Conservation (phyloP, 2,888 invertebrate species). For the Megastigmus dorsalis region DNA sequence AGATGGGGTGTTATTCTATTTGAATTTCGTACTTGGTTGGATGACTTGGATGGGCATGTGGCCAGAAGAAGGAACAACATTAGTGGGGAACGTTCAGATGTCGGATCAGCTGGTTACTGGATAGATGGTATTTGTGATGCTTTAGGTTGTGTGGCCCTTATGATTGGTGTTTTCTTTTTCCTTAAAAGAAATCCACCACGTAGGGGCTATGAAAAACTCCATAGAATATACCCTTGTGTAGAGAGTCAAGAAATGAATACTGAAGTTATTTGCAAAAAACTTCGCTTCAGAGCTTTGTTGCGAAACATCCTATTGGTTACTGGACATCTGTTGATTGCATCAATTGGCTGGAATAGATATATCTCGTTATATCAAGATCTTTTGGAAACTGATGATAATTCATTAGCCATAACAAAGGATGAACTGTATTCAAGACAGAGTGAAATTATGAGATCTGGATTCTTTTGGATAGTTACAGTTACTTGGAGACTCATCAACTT, state of each 20-base stretch:
- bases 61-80: slow-evolving; percentile 86
- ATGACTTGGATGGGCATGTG: slow-evolving; percentile 91
- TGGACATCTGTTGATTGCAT: slow-evolving; percentile 84
- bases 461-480: slow-evolving; percentile 84
- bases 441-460: slow-evolving; percentile 81
- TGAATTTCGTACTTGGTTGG: slow-evolving; percentile 87
- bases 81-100: slow-evolving; percentile 85
- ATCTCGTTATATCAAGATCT: slow-evolving; percentile 87
- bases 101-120: slow-evolving; percentile 88
- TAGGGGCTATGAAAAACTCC: slow-evolving; percentile 82
- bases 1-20: slow-evolving; percentile 86
- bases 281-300: slow-evolving; percentile 78
- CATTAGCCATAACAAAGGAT: slow-evolving; percentile 68
- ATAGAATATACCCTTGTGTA: slow-evolving; percentile 71
- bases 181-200: slow-evolving; percentile 84
- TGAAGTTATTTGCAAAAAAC: slow-evolving; percentile 79
- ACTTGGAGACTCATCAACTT: slow-evolving; percentile 88
- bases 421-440: slow-evolving; percentile 77
- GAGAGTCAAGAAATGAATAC: slow-evolving; percentile 74
- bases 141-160: slow-evolving; percentile 83
- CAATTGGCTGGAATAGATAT: slow-evolving; percentile 89
- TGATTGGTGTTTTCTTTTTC: slow-evolving; percentile 82
- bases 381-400: slow-evolving; percentile 79
- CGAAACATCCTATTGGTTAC: slow-evolving; percentile 81
- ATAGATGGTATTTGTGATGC: slow-evolving; percentile 90